Base-by-base conservation (phyloP, 2,113 vertebrate species). In the Todiramphus chloris region DNA sequence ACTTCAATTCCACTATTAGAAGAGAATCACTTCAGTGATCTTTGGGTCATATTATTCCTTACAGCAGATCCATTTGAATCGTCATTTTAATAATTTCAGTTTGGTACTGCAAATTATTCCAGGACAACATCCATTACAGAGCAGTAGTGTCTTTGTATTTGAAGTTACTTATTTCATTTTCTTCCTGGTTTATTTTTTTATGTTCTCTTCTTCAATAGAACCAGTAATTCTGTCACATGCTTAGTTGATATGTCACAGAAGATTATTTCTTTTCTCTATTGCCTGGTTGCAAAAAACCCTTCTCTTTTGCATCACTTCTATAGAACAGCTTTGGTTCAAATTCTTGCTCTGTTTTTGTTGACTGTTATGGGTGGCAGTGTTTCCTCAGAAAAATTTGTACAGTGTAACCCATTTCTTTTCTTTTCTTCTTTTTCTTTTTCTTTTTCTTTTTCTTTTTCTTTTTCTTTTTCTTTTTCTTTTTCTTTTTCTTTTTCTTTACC, bases 401-500 rank as follows among this genome's bases (percentile, higher is more conserved):
- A 11, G 31, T 35, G 48, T 60, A 55, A 96, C 33, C 10, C 33
- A 35, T 13, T 68, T 95, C 12, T 13, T 43, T 13, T 15, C 14
- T 43, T 15, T 43, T 15, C 41, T 43, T 14, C 14, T 12, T 43
- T 15, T 15, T 15, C 13, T 5, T 15, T 15, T 15, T 6, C 16
- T 15, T 15, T 13, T 15, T 15, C 14, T 13, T 43, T 13, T 48
- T 21, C 11, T 20, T 11, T 48, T 21, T 16, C 21, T 16, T 19
- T 25, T 51, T 51, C 12, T 25, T 13, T 51, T 13, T 51, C 25
- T 97, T 35, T 96, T 91, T 96, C 75, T 97, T 97, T 93, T 94
- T 43, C 13, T 14, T 12, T 15, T 43, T 43, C 41, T 15, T 13
- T 66, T 95, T 6, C 6, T 15, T 43, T 16, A n/a, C n/a, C n/a